A percentile compares a stretch with the other conserved stretches of the same genome.
Conservation (phyloP, 2,113 vertebrate genomes). For the Sebastes fasciatus region DNA sequence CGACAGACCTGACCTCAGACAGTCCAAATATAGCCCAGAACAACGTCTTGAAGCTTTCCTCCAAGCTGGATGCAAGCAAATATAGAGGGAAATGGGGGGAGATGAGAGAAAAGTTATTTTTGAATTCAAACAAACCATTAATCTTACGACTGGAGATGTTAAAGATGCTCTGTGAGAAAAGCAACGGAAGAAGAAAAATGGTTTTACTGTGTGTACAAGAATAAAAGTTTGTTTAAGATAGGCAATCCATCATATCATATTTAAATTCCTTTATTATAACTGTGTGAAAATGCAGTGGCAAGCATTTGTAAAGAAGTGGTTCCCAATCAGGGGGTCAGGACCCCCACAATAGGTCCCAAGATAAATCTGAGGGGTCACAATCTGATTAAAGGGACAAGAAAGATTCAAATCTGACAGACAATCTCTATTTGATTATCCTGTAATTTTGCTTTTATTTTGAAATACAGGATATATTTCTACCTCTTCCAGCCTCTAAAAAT, state of each 20-base stretch:
- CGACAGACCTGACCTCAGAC: conserved; percentile 97
- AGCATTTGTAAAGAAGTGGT: not conserved
- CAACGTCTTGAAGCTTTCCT: conserved; percentile 99
- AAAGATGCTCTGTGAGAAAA: conserved; percentile 13
- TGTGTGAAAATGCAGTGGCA: too few species aligned
- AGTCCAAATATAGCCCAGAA: conserved; percentile 99
- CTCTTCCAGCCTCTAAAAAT: not conserved
- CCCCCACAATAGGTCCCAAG: not conserved
- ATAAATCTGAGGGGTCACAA: not conserved
- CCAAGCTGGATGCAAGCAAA: conserved; percentile 84
- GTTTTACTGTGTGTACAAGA: not conserved
- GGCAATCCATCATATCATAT: not conserved
- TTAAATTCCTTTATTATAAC: not conserved
- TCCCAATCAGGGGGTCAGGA: not conserved
- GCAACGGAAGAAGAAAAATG: not conserved
- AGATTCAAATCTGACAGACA: not conserved
- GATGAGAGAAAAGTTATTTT: conserved; percentile 41
- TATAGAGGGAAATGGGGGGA: not conserved
- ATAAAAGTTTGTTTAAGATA: not conserved
- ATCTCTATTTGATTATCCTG: not conserved
- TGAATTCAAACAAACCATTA: conserved; percentile 27
- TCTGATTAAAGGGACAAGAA: not conserved
- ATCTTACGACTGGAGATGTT: conserved; percentile 2
- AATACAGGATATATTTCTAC: not conserved
- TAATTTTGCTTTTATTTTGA: not conserved